Evolutionary conservation across 2,113 vertebrate genomes (phyloP).

Genomic region (Dromiciops gliroides): DNA sequence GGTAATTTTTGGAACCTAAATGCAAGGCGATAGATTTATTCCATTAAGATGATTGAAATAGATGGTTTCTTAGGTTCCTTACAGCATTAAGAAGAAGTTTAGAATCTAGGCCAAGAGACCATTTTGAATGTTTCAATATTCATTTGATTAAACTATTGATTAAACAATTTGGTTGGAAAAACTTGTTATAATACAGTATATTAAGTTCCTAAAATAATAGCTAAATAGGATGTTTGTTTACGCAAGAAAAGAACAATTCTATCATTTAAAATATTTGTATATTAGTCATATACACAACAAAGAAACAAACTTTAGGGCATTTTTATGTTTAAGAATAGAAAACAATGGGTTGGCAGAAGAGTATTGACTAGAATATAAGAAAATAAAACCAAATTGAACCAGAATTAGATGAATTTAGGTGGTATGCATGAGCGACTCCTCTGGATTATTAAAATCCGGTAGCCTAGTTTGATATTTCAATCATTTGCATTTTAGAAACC

Average conservation of each 20-base stretch:
- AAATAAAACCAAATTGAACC: neutral
- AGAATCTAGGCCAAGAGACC: neutral
- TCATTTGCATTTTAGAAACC: neutral
- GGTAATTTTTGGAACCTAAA: fast-evolving
- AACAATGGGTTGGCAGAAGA: neutral
- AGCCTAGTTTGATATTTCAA: neutral
- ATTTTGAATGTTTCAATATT: neutral
- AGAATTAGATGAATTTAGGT: neutral
- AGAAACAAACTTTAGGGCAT: neutral
- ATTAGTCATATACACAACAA: neutral
- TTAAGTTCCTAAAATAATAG: neutral
- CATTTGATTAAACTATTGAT: neutral
- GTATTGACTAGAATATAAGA: neutral
- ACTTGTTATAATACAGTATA: neutral
- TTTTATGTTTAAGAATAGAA: neutral
- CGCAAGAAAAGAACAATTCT: neutral
- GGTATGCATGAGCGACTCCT: neutral
- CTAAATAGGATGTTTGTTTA: neutral
- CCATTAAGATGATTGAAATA: neutral
- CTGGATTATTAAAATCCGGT: neutral
- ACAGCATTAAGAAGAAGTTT: neutral
- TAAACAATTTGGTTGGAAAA: conserved; percentile 25
- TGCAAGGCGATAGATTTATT: neutral
- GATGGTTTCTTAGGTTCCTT: neutral
- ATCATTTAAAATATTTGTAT: neutral